Percentiles rank a stretch among this genome's conserved stretches.
Conservation (phyloP, 1,140 invertebrate genomes). For the Cylas formicarius region DNA sequence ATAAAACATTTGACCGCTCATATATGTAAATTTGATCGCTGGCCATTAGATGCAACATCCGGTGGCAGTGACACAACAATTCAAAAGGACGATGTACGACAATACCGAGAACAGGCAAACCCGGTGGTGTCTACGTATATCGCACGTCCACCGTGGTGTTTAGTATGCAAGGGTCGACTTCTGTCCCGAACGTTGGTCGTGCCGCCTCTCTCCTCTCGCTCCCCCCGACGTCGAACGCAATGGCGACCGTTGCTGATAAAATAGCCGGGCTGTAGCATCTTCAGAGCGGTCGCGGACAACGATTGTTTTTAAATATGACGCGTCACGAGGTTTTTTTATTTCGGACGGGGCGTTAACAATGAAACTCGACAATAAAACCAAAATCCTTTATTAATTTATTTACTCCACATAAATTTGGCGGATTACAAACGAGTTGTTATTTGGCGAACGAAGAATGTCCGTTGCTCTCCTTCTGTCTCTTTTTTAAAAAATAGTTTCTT, state of each 20-base stretch:
- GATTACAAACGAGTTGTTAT: slow-evolving; percentile 2
- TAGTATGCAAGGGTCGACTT: slow-evolving; percentile 6
- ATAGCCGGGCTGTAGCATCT: no score
- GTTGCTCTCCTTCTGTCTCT: no score
- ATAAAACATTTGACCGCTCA: neutral
- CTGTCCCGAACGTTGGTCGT: neutral
- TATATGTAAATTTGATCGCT: slow-evolving; percentile 1
- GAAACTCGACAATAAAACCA: no score
- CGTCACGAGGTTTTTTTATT: no score
- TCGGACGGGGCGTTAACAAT: no score
- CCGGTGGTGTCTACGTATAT: neutral
- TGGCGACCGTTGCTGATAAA: no score
- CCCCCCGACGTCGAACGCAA: no score
- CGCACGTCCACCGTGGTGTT: neutral
- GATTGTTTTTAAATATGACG: no score
- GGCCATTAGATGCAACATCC: slow-evolving; percentile 5
- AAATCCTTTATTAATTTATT: slow-evolving; percentile 21
- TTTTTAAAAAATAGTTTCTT: neutral
- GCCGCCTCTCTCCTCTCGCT: neutral
- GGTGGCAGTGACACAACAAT: slow-evolving; percentile 6
- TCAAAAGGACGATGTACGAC: slow-evolving; percentile 3
- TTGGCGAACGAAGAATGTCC: neutral
- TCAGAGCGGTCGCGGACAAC: no score
- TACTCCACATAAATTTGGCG: slow-evolving; percentile 15
- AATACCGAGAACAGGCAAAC: slow-evolving; percentile 2